Evolutionary conservation across 2,797 vertebrate genomes (phyloP).

Genomic region (Spatula clypeata): DNA sequence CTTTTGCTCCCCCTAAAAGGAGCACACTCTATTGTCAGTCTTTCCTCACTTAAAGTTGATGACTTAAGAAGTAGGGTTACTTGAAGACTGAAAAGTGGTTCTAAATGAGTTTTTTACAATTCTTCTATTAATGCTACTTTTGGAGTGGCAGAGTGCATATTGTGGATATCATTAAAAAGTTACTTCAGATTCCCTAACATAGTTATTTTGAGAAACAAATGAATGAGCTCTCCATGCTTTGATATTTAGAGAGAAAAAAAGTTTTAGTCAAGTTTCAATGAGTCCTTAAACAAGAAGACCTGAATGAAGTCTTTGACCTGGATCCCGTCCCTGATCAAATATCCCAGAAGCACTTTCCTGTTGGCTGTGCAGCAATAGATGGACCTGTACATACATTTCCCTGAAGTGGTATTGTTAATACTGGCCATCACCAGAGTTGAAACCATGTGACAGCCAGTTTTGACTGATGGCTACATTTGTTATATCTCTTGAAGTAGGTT

Average conservation of each 20-base stretch:
- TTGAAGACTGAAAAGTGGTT: background rate
- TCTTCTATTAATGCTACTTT: background rate
- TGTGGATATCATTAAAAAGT: background rate
- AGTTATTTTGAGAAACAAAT: background rate
- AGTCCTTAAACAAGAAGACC: background rate
- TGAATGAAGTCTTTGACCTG: background rate
- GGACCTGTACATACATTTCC: background rate
- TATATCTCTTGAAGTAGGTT: background rate
- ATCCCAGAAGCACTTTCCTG: background rate
- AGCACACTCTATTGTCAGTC: background rate
- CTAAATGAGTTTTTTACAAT: background rate
- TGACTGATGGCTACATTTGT: background rate
- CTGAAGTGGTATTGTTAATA: background rate
- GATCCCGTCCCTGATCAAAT: background rate
- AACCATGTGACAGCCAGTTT: background rate
- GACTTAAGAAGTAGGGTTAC: background rate
- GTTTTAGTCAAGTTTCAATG: background rate
- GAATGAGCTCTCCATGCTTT: background rate
- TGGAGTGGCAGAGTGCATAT: background rate
- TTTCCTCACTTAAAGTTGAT: slow-evolving; percentile 4
- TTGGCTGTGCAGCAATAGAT: background rate
- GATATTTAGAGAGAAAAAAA: background rate
- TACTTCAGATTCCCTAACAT: background rate
- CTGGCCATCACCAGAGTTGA: background rate
- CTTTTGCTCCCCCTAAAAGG: background rate